Evolutionary conservation across 2,113 vertebrate genomes (phyloP), one percentile per base, ranked within the genome.

Genomic region (Pseudorectes ferrugineus): DNA sequence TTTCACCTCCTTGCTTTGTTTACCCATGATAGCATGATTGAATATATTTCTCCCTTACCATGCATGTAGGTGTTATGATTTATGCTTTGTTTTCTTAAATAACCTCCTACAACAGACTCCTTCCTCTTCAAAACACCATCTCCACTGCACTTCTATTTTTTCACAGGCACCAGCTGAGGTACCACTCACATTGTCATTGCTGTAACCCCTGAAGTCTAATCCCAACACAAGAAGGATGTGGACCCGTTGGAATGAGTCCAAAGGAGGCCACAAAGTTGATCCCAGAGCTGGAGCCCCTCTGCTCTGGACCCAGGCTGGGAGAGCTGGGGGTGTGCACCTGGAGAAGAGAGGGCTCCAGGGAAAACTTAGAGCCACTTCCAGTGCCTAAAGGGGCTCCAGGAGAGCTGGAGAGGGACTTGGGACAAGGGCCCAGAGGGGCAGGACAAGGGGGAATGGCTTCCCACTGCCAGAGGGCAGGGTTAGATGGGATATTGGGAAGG

Each of bases 41-140:
- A 78, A 58, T 36, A 63, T 11, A 48, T 73, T 89, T 83, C 63
- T 77, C 24, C 33, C 31, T 83, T 66, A 89, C 42, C 62, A 71
- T 46, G 43, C 58, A 89, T 88, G 88, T 91, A 82, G 89, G 74
- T 95, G 92, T 88, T 89, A 88, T 19, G 54, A 88, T 92, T 93
- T 89, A 93, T 80, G 58, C 71, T 89, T 78, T 95, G 72, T 85
- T 94, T 96, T 92, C 71, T 93, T 48, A 89, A 94, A 92, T 55
- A 66, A 59, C 62, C 31, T 93, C 81, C 81, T 85, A 88, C 46
- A 4, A 70, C 28, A 73, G 62, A 26, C 28, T 62, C 13, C 12
- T 89, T 19, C 75, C 54, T 62, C 63, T 67, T 89, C 70, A 49
- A 68, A 84, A 70, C 45, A 75, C 31, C 40, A 12, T 92, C 70